These are phyloP conservation scores for Acanthacorydalis orientalis DNA, from an alignment of 2,888 invertebrate species.

Conservation along the genomic window DNA sequence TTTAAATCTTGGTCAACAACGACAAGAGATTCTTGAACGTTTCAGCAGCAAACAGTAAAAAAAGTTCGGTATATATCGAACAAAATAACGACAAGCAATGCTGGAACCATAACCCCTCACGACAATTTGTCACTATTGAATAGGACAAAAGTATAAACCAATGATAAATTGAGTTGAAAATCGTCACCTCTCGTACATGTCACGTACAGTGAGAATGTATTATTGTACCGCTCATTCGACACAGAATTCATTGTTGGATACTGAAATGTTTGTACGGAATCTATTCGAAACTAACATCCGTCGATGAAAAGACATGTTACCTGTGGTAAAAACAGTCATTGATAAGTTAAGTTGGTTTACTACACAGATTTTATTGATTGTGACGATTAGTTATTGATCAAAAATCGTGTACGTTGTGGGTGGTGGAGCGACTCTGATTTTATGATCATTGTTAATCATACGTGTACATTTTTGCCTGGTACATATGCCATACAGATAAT, in stretches of 20 bases:
- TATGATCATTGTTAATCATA: no score
- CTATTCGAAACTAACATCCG: background rate
- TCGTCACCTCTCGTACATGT: constrained; percentile 6
- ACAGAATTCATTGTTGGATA: background rate
- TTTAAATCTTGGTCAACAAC: no score
- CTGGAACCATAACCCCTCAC: background rate
- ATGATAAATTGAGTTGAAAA: constrained; percentile 5
- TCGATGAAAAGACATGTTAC: background rate
- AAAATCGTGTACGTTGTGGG: constrained; percentile 2
- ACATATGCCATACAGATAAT: no score
- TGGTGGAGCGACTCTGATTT: background rate
- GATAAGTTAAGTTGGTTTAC: constrained; percentile 1
- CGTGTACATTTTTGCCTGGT: no score
- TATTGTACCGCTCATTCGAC: background rate
- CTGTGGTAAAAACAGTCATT: constrained; percentile 3
- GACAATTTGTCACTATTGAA: constrained; percentile 3
- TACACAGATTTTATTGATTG: constrained; percentile 6
- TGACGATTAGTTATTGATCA: constrained; percentile 7
- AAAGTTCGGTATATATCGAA: no score
- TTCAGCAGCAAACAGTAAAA: no score
- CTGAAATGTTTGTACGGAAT: background rate
- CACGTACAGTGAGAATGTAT: background rate
- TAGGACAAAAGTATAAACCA: constrained; percentile 3
- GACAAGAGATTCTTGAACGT: no score
- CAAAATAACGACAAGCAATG: no score